phyloP scores from a whole-genome alignment of 1,140 invertebrate species.

The Conus ventricosus region DNA sequence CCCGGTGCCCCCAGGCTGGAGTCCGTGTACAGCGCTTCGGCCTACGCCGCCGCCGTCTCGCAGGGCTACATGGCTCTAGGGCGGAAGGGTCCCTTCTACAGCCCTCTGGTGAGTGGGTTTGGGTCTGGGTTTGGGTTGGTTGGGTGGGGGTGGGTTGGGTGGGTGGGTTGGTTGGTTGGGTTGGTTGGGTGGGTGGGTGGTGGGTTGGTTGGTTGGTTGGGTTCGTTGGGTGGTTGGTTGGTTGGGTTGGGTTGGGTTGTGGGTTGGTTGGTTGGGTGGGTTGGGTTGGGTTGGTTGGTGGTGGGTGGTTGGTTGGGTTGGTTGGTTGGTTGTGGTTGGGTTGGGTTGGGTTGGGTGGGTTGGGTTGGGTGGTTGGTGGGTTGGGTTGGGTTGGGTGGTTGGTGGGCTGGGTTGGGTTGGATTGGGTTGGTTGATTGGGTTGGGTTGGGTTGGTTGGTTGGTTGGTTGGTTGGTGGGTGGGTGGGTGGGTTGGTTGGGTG shows the following conservation, averaged over 20 bases:
- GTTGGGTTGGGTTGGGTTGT: too few species aligned
- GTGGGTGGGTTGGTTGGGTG: too few species aligned
- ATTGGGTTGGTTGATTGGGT: too few species aligned
- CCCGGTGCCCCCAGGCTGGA: slow-evolving; percentile 70
- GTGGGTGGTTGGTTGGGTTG: not conserved
- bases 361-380: too few species aligned
- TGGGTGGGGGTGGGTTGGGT: not conserved
- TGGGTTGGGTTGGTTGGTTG: too few species aligned
- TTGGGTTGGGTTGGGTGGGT: not conserved
- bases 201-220: not conserved
- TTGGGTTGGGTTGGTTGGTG: not conserved
- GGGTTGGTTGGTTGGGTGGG: too few species aligned
- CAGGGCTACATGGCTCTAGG: slow-evolving; percentile 67
- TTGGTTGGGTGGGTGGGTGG: not conserved
- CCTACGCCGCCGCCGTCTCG: slow-evolving; percentile 63
- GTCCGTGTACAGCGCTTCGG: slow-evolving; percentile 71
- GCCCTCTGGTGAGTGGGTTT: slow-evolving; percentile 85
- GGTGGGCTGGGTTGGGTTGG: too few species aligned
- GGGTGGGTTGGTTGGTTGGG: not conserved
- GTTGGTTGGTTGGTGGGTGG: too few species aligned
- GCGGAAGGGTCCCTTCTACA: slow-evolving; percentile 85
- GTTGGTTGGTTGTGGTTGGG: not conserved
- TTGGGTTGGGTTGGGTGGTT: too few species aligned
- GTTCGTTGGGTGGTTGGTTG: too few species aligned
- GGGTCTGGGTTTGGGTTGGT: not conserved